Conservation (phyloP, 2,797 vertebrate genomes). For the Rhinichthys osculus region DNA sequence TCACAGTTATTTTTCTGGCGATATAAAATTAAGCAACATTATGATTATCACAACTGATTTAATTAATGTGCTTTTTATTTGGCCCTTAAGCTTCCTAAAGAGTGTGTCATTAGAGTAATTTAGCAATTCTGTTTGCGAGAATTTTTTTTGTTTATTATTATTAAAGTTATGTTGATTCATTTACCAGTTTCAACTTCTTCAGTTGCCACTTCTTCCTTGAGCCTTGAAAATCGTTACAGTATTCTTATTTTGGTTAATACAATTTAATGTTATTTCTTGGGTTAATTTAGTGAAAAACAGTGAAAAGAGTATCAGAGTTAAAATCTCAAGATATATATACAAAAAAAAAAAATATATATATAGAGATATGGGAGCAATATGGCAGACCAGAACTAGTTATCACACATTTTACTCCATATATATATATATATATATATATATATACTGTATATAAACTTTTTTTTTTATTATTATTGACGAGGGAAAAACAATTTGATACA, state of each 20-base stretch:
- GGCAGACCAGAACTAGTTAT: not conserved
- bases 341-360: not conserved
- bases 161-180: no score
- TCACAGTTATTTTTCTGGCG: not conserved
- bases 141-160: no score
- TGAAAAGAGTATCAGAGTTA: not conserved
- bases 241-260: not conserved
- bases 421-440: no score
- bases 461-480: not conserved
- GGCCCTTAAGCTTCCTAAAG: not conserved
- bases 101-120: not conserved
- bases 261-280: not conserved
- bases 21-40: not conserved
- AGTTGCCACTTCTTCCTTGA: no score
- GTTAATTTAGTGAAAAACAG: not conserved
- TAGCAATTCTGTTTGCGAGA: not conserved
- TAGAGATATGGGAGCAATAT: not conserved
- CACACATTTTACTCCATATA: not conserved
- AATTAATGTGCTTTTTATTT: constrained; percentile 2
- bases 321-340: not conserved
- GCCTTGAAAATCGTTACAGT: not conserved
- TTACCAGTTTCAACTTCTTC: no score
- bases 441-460: not conserved
- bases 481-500: not conserved
- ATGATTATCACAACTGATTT: not conserved